Evolutionary conservation across 2,113 vertebrate species (phyloP), one percentile per base, ranked within the genome.

Genomic region (Fukomys damarensis): DNA sequence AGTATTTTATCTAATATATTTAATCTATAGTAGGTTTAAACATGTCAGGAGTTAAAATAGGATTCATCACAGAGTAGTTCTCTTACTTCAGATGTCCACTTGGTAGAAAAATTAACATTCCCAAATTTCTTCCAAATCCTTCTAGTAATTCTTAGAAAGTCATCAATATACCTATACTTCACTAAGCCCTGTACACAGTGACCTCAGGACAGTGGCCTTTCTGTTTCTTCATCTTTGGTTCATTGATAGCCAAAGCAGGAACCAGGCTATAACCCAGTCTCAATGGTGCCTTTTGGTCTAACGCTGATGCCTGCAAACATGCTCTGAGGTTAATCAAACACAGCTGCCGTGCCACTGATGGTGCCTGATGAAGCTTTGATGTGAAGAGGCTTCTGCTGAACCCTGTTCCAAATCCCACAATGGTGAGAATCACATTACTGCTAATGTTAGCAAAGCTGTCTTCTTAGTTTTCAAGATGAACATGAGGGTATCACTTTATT

Each of bases 11-110:
- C 52, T 95, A 76, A 91, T 92, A 54, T 79, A 95, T 83, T 89
- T 93, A 86, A 91, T 86, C 17, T 91, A 30, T 81, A 86, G 35
- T 79, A 61, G 82, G 46, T 89, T 96, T 93, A 83, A 74, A 66
- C 12, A 72, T 7, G 38, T 79, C 77, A 65, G 2, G 11, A 5
- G 4, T 94, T 95, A 82, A 93, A 74, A 88, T 81, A 59, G 35
- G 10, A 61, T 81, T 84, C 88, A 86, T 81, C 38, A 49, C 12
- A 91, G 92, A 82, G 72, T 35, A 70, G 11, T 91, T 77, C 22
- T 24, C 14, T 88, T 95, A 20, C 28, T 92, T 93, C 0, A 74
- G 80, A 26, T 0, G 89, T 35, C 22, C 5, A 68, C 49, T 17
- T 79, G 56, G 61, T 86, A 28, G 56, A 76, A 90, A 22, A 86